Conservation (phyloP, 2,113 vertebrate species). For the Myiozetetes cayanensis region DNA sequence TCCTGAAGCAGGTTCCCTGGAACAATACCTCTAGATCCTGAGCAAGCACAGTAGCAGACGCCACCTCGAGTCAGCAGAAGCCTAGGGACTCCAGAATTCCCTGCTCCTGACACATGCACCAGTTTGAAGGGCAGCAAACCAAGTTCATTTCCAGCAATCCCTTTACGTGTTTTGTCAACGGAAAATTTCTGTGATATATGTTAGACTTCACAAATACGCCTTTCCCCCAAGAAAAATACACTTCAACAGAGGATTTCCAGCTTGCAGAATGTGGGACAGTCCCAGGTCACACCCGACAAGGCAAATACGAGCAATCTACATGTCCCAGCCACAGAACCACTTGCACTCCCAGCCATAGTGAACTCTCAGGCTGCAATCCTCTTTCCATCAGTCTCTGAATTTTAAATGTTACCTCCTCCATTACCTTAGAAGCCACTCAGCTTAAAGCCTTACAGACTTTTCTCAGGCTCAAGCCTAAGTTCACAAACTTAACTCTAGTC, state of each 20-base stretch:
- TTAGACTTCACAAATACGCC: not conserved
- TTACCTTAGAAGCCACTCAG: not conserved
- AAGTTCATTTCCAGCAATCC: not conserved
- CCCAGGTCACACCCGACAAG: not conserved
- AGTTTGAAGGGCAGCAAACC: not conserved
- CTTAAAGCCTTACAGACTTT: not conserved
- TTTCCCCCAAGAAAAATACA: not conserved
- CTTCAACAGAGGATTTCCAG: not conserved
- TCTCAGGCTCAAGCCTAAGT: not conserved
- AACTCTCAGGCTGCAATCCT: not conserved
- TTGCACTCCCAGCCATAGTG: not conserved
- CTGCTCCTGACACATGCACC: not conserved
- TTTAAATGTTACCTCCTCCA: not conserved
- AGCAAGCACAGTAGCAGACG: not conserved
- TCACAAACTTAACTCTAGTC: not conserved
- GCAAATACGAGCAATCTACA: not conserved
- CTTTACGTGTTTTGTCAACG: not conserved
- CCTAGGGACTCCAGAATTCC: not conserved
- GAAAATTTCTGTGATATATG: not conserved
- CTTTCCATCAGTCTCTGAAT: not conserved
- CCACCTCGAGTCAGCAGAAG: not conserved
- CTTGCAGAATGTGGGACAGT: not conserved
- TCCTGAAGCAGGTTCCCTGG: not conserved
- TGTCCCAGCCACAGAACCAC: not conserved
- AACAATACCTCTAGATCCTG: not conserved